phyloP scores from a whole-genome alignment of 2,888 invertebrate species.

The Agrotis puta region DNA sequence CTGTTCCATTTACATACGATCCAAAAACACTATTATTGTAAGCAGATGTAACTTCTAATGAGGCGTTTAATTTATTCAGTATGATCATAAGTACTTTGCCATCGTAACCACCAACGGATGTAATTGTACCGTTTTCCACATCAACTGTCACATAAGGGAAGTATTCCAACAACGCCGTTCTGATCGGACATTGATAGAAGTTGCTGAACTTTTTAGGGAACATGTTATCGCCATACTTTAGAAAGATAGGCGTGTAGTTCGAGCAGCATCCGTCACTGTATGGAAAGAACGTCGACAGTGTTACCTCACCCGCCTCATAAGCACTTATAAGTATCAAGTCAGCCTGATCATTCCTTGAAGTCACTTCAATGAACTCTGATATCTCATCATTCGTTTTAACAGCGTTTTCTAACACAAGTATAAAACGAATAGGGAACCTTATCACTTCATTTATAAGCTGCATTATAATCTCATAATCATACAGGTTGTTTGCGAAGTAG shows the following conservation, averaged over 20 bases:
- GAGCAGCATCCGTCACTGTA: conserved; percentile 72
- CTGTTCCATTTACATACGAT: conserved; percentile 66
- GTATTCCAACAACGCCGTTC: conserved; percentile 64
- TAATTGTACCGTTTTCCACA: conserved; percentile 64
- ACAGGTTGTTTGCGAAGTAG: conserved; percentile 67
- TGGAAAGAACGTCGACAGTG: conserved; percentile 75
- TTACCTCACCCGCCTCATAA: conserved; percentile 56
- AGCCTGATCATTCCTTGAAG: conserved; percentile 75
- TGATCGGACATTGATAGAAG: conserved; percentile 77
- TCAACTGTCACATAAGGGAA: conserved; percentile 66
- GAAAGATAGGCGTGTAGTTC: conserved; percentile 68
- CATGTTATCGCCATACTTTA: conserved; percentile 60
- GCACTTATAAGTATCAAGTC: conserved; percentile 74
- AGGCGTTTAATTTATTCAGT: conserved; percentile 72
- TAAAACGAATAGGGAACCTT: conserved; percentile 68
- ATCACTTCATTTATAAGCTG: conserved; percentile 65
- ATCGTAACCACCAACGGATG: conserved; percentile 71
- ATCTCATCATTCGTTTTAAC: conserved; percentile 51
- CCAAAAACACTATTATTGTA: conserved; percentile 62
- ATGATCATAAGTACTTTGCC: conserved; percentile 68
- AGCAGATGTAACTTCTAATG: conserved; percentile 64
- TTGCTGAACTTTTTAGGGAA: conserved; percentile 77
- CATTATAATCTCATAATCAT: conserved; percentile 71
- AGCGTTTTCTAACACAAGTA: conserved; percentile 69
- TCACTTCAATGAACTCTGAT: conserved; percentile 65